Percentiles rank a stretch among this genome's conserved stretches.
phyloP scores from a whole-genome alignment of 2,113 vertebrate genomes.

The Pelecanus crispus region DNA sequence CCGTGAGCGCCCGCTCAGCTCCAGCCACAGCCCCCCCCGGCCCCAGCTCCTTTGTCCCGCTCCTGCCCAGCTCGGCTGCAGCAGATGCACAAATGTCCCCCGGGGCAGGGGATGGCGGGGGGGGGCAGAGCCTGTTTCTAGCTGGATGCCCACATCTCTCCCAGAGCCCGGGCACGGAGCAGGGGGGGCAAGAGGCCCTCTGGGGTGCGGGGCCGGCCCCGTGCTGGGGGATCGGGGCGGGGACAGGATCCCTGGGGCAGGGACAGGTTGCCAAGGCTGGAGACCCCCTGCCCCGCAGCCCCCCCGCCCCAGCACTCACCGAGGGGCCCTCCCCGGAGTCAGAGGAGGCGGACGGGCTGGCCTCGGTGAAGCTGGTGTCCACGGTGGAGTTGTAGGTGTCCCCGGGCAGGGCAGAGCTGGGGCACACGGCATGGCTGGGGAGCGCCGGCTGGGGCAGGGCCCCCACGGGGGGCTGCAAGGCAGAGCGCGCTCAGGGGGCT shows the following conservation, averaged over 20 bases:
- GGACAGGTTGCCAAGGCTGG: neutral
- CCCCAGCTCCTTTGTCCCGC: neutral
- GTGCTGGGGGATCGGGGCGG: neutral
- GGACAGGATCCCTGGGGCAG: neutral
- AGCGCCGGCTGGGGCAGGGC: conserved; percentile 83
- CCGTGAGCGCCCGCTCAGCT: neutral
- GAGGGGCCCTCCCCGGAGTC: conserved; percentile 71
- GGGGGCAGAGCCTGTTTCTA: neutral
- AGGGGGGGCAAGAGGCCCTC: neutral
- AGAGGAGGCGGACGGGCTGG: conserved; percentile 60
- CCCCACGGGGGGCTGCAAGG: conserved; percentile 72
- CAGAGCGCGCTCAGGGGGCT: neutral
- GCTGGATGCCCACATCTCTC: neutral
- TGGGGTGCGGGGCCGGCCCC: too few species aligned
- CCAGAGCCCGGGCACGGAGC: neutral
- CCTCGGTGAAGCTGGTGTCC: conserved; percentile 76
- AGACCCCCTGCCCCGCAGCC: neutral
- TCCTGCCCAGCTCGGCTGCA: neutral
- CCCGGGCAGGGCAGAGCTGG: conserved; percentile 89
- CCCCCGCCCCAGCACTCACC: conserved; percentile 61
- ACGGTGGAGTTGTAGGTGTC: conserved; percentile 87
- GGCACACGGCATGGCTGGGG: conserved; percentile 79
- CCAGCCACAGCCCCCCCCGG: accelerated
- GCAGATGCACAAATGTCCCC: neutral
- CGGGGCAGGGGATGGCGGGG: neutral